Conservation (phyloP, 2,113 vertebrate genomes). For the Nicator chloris region DNA sequence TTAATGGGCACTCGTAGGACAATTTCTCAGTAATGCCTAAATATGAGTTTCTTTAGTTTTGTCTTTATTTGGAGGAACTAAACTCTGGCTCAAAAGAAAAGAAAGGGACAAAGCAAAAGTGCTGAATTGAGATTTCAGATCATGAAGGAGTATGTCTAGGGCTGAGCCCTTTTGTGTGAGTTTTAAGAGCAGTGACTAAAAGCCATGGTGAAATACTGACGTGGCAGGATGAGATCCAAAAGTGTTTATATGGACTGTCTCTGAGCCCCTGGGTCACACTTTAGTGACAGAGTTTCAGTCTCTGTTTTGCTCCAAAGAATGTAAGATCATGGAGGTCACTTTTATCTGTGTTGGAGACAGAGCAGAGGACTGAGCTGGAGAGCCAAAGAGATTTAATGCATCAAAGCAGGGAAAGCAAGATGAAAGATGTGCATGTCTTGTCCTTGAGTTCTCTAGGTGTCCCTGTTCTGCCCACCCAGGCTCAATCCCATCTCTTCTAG, state of each 20-base stretch:
- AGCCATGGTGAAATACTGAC: neutral
- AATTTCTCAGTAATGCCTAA: neutral
- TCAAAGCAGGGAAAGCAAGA: neutral
- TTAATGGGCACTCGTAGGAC: neutral
- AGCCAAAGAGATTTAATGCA: neutral
- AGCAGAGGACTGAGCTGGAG: neutral
- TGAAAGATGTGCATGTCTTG: neutral
- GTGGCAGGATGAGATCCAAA: neutral
- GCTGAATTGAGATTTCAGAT: neutral
- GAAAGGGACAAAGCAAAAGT: neutral
- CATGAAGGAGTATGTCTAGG: neutral
- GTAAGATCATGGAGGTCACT: neutral
- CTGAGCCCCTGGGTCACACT: neutral
- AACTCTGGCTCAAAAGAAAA: neutral
- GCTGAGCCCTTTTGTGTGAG: neutral
- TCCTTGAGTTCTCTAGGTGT: neutral
- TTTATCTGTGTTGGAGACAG: neutral
- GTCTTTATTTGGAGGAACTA: neutral
- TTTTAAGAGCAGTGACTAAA: neutral
- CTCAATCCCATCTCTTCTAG: neutral
- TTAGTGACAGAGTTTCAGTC: neutral
- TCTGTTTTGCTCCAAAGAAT: neutral
- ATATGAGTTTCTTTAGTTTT: neutral
- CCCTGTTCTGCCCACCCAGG: neutral
- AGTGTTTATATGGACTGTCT: neutral